Percentiles rank a stretch among this genome's conserved stretches.
Conservation (phyloP, 2,113 vertebrate species). For the Ursus arctos region DNA sequence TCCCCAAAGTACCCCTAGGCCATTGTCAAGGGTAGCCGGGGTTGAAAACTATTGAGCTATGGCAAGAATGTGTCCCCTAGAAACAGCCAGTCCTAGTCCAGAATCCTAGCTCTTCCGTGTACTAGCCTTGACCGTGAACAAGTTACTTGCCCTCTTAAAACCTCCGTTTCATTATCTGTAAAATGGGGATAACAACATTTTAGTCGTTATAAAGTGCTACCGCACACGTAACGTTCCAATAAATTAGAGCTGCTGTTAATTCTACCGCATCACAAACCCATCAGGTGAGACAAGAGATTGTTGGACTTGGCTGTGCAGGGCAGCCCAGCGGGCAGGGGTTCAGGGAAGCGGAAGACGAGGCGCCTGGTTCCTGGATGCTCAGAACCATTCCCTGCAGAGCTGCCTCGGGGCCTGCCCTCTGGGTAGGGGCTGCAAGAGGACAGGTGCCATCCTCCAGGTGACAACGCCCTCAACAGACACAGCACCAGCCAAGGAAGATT, state of each 20-base stretch:
- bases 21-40: neutral
- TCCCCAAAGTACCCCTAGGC: neutral
- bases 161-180: neutral
- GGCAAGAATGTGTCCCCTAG: neutral
- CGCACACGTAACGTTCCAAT: fast-evolving
- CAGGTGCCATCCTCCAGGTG: neutral
- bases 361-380: neutral
- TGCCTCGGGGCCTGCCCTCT: neutral
- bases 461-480: neutral
- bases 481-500: neutral
- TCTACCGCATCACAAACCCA: no score
- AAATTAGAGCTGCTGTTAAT: neutral
- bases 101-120: neutral
- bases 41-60: neutral
- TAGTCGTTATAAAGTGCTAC: neutral
- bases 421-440: neutral
- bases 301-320: neutral
- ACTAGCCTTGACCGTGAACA: neutral
- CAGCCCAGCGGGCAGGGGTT: neutral
- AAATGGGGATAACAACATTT: neutral
- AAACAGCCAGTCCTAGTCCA: neutral
- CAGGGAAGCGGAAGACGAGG: neutral
- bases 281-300: neutral
- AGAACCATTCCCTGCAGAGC: neutral
- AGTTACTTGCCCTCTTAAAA: neutral